Base-by-base conservation (phyloP, 92 coral and sea anemone species). In the Heteractis magnifica region DNA sequence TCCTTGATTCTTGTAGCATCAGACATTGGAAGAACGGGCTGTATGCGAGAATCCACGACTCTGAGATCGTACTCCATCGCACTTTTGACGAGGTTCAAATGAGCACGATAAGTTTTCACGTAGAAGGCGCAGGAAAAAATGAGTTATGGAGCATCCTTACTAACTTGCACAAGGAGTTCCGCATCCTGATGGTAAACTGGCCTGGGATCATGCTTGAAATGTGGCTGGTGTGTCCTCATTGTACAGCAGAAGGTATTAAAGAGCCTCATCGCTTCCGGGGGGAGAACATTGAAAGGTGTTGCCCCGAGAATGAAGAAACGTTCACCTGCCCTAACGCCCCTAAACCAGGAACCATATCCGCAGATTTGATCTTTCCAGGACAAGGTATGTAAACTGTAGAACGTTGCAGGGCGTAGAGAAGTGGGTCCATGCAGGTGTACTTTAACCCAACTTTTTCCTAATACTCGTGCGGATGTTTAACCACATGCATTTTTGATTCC, bases 161-260 rank as follows among this genome's bases (percentile, higher is more conserved):
- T 20, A n/a, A 58, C 51, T 65, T 90, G 60, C 83, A 83, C 49
- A 71, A 44, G 34, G 87, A 89, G 72, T 74, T 89, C 20, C 65
- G 41, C 16, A 73, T 49, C 12, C 77, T 89, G 58, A 72, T 91
- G 90, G 68, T 11, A 59, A 71, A 81, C 52, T 91, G 94, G 94
- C 92, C 94, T 21, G 94, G 94, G 4, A 59, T 89, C 18, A 51
- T 82, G 49, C 79, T 78, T 74, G 88, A 91, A 51, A 71, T 78
- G 82, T 91, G 92, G 90, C 71, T 85, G 14, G 88, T 91, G 26
- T 91, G 94, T 49, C 94, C 94, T 21, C 90, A 86, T 75, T 91
- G 94, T 73, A 83, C 85, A 10, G 77, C 65, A 15, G 34, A 49
- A 44, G 90, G 84, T 18, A 62, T 26, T 56, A 18, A 12, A 34